phyloP scores from a whole-genome alignment of 1,140 invertebrate genomes.

The Calycopis cecrops region DNA sequence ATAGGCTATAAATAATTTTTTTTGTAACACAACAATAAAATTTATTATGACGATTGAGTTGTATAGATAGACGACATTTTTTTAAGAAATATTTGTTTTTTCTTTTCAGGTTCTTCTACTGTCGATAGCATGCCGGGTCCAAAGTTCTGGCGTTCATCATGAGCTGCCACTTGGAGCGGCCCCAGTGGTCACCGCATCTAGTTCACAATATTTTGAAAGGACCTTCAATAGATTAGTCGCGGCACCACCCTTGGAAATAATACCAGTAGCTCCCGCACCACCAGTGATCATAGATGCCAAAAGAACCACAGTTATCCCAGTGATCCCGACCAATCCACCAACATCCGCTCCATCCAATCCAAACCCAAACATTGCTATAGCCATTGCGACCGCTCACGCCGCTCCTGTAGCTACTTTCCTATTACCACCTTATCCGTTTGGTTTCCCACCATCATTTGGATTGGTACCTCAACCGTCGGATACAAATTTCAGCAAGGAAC shows the following conservation, averaged over 20 bases:
- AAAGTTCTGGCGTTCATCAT: slow-evolving; percentile 40
- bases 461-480: slow-evolving; percentile 43
- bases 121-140: slow-evolving; percentile 34
- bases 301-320: slow-evolving; percentile 29
- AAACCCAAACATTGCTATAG: slow-evolving; percentile 59
- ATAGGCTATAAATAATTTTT: too few relatives aligned
- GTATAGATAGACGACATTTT: too few relatives aligned
- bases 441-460: slow-evolving; percentile 46
- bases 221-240: slow-evolving; percentile 78
- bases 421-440: slow-evolving; percentile 61
- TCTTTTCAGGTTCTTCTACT: slow-evolving; percentile 49
- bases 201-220: slow-evolving; percentile 79
- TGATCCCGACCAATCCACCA: slow-evolving; percentile 30
- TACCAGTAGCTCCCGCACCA: slow-evolving; percentile 36
- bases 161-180: slow-evolving; percentile 26
- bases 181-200: slow-evolving; percentile 77
- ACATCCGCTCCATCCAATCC: slow-evolving; percentile 23
- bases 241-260: slow-evolving; percentile 35
- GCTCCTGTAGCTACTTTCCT: slow-evolving; percentile 60
- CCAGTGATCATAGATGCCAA: slow-evolving; percentile 32
- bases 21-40: too few relatives aligned
- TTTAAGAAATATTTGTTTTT: too few relatives aligned
- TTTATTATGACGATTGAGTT: too few relatives aligned
- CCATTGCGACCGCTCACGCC: slow-evolving; percentile 59
- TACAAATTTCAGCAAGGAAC: slow-evolving; percentile 38